A percentile compares a stretch with the other conserved stretches of the same genome.
Conservation (phyloP, 1,140 invertebrate genomes). For the Zophobas atratus region DNA sequence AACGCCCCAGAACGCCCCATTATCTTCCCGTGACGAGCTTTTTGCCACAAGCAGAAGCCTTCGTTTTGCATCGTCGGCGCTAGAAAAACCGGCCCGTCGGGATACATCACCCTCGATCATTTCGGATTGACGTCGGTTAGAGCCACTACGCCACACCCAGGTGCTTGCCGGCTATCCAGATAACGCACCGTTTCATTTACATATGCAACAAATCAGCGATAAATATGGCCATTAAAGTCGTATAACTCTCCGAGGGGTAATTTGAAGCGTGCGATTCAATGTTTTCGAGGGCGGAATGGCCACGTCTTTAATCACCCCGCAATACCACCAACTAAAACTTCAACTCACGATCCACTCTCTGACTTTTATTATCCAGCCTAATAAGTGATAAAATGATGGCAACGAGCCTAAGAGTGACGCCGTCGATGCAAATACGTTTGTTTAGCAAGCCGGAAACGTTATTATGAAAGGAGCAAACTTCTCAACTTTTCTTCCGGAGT, state of each 20-base stretch:
- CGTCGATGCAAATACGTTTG: conserved; percentile 10
- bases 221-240: conserved; percentile 34
- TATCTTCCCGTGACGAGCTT: conserved; percentile 27
- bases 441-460: conserved; percentile 7
- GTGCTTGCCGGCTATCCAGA: not conserved
- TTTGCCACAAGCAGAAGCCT: conserved; percentile 10
- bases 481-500: not conserved
- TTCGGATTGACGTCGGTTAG: conserved; percentile 33
- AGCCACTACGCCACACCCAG: conserved; percentile 12
- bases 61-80: conserved; percentile 19
- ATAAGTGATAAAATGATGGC: conserved; percentile 7
- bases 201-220: conserved; percentile 40
- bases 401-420: not conserved
- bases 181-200: conserved; percentile 24
- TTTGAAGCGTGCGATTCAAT: conserved; percentile 7
- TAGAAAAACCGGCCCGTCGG: conserved; percentile 22
- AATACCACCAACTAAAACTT: not conserved
- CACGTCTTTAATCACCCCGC: conserved; percentile 6
- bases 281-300: conserved; percentile 16
- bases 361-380: conserved; percentile 1
- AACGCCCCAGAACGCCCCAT: conserved; percentile 18
- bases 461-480: not conserved
- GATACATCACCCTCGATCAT: conserved; percentile 38
- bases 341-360: conserved; percentile 5
- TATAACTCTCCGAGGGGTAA: not conserved